phyloP scores from a whole-genome alignment of 2,113 vertebrate genomes.

The Chloropsis cyanopogon region DNA sequence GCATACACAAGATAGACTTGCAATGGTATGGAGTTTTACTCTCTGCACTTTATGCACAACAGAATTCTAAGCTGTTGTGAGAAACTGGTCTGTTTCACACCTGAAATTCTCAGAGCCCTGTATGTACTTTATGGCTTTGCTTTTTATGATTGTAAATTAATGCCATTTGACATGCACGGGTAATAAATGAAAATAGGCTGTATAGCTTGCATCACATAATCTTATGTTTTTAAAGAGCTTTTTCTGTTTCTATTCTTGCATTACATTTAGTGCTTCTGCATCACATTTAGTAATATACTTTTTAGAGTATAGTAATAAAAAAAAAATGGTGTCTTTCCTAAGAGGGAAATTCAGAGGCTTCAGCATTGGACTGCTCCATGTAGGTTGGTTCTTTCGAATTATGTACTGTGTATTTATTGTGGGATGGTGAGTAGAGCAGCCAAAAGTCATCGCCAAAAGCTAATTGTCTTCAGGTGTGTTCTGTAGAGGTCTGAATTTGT shows the following conservation, averaged over 20 bases:
- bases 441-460: not conserved
- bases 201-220: not conserved
- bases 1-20: not conserved
- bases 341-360: not conserved
- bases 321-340: accelerated
- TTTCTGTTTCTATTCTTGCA: not conserved
- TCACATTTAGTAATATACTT: not conserved
- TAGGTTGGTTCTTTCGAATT: not conserved
- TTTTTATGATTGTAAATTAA: not conserved
- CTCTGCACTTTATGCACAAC: not conserved
- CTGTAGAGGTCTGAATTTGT: not conserved
- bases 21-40: not conserved
- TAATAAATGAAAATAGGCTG: not conserved
- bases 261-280: not conserved
- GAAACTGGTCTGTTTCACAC: not conserved
- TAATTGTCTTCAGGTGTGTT: not conserved
- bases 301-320: not conserved
- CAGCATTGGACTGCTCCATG: not conserved
- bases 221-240: not conserved
- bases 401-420: not conserved
- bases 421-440: not conserved
- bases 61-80: not conserved
- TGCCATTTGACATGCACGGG: not conserved
- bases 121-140: not conserved
- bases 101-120: not conserved